These are phyloP conservation scores for Scalopus aquaticus DNA, from an alignment of 2,113 vertebrate genomes.

Conservation along the genomic window DNA sequence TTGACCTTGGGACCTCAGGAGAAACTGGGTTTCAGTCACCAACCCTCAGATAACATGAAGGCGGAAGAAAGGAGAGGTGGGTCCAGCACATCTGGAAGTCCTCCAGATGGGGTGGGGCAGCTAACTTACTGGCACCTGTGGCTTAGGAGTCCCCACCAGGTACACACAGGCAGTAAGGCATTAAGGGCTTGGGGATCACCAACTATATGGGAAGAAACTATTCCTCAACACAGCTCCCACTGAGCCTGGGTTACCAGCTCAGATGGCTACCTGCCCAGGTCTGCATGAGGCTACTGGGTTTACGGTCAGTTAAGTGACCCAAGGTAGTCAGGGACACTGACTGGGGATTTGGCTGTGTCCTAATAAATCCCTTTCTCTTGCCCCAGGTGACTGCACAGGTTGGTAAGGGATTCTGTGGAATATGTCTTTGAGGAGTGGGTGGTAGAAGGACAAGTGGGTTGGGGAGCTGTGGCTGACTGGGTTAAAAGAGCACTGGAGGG, in stretches of 20 bases:
- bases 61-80: background rate
- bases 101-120: background rate
- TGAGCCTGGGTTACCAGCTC: background rate
- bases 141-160: background rate
- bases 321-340: background rate
- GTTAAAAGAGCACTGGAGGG: background rate
- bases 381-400: background rate
- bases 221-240: background rate
- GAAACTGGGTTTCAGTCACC: background rate
- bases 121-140: background rate
- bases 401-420: background rate
- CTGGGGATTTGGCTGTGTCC: background rate
- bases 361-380: background rate
- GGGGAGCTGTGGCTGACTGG: background rate
- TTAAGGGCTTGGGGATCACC: background rate
- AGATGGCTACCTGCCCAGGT: too few relatives aligned
- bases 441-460: background rate
- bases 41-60: background rate
- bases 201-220: background rate
- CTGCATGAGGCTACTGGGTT: background rate
- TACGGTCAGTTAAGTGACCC: background rate
- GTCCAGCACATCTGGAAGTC: background rate
- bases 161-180: background rate
- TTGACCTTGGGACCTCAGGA: background rate
- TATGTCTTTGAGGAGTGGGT: background rate